Percentiles rank a stretch among this genome's conserved stretches.
These are phyloP conservation scores for Argynnis bischoffii DNA, from an alignment of 2,888 invertebrate genomes.

Conservation along the genomic window DNA sequence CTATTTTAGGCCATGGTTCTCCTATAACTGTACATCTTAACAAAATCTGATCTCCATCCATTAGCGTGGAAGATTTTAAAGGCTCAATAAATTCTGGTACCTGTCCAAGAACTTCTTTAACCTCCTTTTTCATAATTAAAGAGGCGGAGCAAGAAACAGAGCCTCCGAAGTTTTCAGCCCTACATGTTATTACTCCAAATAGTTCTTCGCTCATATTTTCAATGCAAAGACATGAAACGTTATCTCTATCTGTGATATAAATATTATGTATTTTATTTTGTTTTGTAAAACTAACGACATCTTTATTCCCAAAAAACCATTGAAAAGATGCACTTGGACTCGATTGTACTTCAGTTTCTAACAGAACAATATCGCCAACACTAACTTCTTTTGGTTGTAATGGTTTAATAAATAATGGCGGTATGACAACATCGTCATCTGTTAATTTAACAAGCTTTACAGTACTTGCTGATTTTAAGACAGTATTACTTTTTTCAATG, in stretches of 20 bases:
- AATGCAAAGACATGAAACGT: constrained; percentile 90
- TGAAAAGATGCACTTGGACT: constrained; percentile 91
- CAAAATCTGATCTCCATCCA: constrained; percentile 94
- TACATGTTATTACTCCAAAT: constrained; percentile 90
- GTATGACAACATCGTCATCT: constrained; percentile 83
- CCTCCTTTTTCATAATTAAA: constrained; percentile 82
- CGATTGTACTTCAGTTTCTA: constrained; percentile 90
- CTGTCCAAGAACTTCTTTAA: constrained; percentile 59
- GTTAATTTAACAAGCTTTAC: constrained; percentile 87
- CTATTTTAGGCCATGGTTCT: constrained; percentile 89
- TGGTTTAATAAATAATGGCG: constrained; percentile 88
- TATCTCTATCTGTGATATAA: constrained; percentile 86
- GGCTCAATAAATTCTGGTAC: constrained; percentile 89
- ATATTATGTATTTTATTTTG: constrained; percentile 86
- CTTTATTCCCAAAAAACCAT: constrained; percentile 91
- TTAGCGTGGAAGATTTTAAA: constrained; percentile 88
- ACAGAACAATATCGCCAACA: constrained; percentile 88
- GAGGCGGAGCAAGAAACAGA: constrained; percentile 93
- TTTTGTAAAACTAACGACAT: constrained; percentile 80
- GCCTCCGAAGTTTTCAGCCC: constrained; percentile 94
- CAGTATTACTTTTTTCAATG: constrained; percentile 87
- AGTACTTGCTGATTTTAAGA: constrained; percentile 91
- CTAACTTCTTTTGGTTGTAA: constrained; percentile 86
- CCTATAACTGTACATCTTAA: constrained; percentile 89
- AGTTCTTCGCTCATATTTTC: constrained; percentile 87